These are phyloP conservation scores for Phalacrocorax pelagicus DNA, from an alignment of 2,113 vertebrate species.

Conservation along the genomic window DNA sequence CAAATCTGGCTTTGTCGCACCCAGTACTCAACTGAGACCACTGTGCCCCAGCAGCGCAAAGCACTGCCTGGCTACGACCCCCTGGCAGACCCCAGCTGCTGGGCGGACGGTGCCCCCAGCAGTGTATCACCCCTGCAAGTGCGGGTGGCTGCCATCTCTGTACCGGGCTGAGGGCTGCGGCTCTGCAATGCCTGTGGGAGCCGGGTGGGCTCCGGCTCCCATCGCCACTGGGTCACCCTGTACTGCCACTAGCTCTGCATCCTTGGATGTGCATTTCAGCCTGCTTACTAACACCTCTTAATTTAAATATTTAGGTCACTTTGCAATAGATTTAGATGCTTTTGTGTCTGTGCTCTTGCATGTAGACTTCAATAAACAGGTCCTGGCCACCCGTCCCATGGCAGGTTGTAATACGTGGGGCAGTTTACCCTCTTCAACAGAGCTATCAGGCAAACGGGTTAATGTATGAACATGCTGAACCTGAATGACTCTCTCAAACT, in stretches of 20 bases:
- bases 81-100: rapidly evolving
- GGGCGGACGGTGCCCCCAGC: rapidly evolving
- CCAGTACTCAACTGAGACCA: neutral
- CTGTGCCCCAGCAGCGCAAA: neutral
- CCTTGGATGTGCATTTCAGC: rapidly evolving
- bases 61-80: rapidly evolving
- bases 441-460: neutral
- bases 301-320: neutral
- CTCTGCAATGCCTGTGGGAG: rapidly evolving
- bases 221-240: rapidly evolving
- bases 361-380: rapidly evolving
- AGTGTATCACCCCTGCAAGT: neutral
- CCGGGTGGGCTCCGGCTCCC: neutral
- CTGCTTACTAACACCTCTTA: neutral
- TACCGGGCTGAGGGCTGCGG: neutral
- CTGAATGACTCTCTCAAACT: neutral
- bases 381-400: neutral
- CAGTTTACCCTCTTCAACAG: neutral
- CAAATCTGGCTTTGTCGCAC: rapidly evolving
- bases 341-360: neutral
- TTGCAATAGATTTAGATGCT: neutral
- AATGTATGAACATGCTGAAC: neutral
- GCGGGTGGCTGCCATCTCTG: neutral
- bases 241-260: neutral
- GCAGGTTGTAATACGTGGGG: rapidly evolving